Evolutionary conservation across 2,797 vertebrate species (phyloP).

Genomic region (Phataginus tricuspis): DNA sequence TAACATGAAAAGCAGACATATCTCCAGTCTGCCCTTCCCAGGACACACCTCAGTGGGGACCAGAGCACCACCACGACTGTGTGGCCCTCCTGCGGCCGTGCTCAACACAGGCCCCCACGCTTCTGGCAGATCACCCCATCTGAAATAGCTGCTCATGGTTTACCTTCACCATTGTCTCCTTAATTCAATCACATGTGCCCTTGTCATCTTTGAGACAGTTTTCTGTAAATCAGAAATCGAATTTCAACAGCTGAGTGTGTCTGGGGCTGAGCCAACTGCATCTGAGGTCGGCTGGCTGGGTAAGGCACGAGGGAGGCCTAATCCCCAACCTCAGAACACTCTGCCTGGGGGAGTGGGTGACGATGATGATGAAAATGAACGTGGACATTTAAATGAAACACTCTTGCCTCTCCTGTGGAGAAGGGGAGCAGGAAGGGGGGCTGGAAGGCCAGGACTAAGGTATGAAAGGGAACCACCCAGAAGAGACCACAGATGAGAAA

Average conservation of each 20-base stretch:
- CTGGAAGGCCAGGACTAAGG: neutral
- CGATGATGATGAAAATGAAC: neutral
- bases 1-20: neutral
- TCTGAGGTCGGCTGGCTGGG: neutral
- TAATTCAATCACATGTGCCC: neutral
- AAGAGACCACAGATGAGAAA: neutral
- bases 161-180: neutral
- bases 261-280: neutral
- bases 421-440: neutral
- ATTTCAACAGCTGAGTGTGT: neutral
- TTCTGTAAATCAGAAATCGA: neutral
- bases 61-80: fast-evolving
- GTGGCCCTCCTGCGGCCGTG: fast-evolving
- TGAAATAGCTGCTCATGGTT: neutral
- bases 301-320: neutral
- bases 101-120: neutral
- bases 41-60: neutral
- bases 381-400: neutral
- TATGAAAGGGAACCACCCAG: neutral
- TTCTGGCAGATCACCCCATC: neutral
- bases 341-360: no score
- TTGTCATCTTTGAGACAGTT: neutral
- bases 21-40: neutral
- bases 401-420: neutral
- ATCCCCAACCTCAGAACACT: neutral